phyloP scores from a whole-genome alignment of 1,140 invertebrate genomes.

The Periplaneta americana region DNA sequence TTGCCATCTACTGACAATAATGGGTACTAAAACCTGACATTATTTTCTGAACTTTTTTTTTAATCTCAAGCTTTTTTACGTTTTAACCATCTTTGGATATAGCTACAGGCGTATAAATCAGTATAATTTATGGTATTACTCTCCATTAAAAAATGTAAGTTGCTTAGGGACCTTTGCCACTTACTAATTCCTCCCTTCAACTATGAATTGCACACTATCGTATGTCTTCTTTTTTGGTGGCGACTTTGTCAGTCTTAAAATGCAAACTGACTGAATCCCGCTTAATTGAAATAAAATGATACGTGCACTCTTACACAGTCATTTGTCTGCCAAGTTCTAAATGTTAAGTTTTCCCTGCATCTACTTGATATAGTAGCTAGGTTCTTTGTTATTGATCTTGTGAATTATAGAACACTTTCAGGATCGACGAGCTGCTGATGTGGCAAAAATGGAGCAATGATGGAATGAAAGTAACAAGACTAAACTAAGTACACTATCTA shows the following conservation, averaged over 20 bases:
- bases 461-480: too few relatives aligned
- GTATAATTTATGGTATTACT: not conserved
- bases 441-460: too few relatives aligned
- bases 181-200: not conserved
- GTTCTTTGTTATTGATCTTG: too few relatives aligned
- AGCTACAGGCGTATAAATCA: not conserved
- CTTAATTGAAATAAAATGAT: not conserved
- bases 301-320: not conserved
- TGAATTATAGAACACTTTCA: too few relatives aligned
- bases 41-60: not conserved
- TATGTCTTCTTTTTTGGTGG: not conserved
- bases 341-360: too few relatives aligned
- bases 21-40: conserved; percentile 5
- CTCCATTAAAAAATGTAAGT: not conserved
- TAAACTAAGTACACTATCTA: too few relatives aligned
- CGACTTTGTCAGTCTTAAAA: not conserved
- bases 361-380: too few relatives aligned
- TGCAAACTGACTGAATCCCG: not conserved
- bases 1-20: conserved; percentile 14
- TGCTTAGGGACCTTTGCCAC: not conserved
- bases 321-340: too few relatives aligned
- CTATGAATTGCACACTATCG: not conserved
- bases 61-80: not conserved
- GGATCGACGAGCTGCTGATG: too few relatives aligned
- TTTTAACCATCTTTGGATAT: not conserved